phyloP scores from a whole-genome alignment of 2,113 vertebrate species.

The Genyomyrus donnyi region DNA sequence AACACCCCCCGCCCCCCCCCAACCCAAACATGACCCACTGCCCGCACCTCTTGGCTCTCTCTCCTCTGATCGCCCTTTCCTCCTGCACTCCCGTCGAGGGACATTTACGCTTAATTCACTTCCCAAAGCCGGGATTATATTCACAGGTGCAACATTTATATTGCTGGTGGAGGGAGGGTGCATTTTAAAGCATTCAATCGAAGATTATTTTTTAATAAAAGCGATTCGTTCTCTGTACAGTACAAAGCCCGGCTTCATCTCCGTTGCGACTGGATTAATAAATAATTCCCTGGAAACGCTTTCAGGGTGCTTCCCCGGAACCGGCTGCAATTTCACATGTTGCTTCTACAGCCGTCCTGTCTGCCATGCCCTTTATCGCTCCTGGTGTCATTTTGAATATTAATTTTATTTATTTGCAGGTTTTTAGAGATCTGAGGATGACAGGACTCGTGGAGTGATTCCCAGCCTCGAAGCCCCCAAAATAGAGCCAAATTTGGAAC shows the following conservation, averaged over 20 bases:
- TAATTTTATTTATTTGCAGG: background rate
- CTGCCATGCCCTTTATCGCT: background rate
- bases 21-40: background rate
- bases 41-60: background rate
- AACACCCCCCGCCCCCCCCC: background rate
- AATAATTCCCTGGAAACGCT: background rate
- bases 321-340: background rate
- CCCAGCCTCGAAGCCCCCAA: background rate
- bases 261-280: constrained; percentile 17
- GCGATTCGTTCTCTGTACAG: constrained; percentile 12
- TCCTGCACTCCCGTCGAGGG: background rate
- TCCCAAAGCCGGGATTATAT: constrained; percentile 9
- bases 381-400: background rate
- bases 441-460: background rate
- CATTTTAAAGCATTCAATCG: constrained; percentile 4
- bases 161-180: background rate
- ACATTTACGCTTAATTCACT: constrained; percentile 20
- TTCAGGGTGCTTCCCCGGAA: background rate
- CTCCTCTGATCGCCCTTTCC: background rate
- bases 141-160: constrained; percentile 13
- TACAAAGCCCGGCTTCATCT: constrained; percentile 19
- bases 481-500: background rate
- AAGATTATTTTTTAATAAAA: constrained; percentile 17
- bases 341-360: background rate
- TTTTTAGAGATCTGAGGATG: constrained; percentile 11